phyloP scores from a whole-genome alignment of 2,888 invertebrate species.

The Pardosa pseudoannulata region DNA sequence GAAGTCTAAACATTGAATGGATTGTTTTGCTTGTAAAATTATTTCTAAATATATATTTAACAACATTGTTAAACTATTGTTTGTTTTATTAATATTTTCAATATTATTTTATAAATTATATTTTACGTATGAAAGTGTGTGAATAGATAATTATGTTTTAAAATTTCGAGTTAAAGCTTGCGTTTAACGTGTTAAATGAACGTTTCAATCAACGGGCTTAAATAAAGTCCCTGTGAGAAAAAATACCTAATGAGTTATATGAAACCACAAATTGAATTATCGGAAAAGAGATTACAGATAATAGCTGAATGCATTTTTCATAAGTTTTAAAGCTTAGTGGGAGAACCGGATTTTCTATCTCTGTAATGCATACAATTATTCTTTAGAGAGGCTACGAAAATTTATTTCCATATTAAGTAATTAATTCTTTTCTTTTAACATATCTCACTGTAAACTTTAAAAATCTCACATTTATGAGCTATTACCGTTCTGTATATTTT shows the following conservation, averaged over 20 bases:
- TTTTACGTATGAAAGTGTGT: no score
- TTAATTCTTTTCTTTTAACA: no score
- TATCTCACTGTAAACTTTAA: no score
- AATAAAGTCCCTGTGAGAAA: background rate
- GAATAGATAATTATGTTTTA: no score
- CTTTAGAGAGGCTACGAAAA: background rate
- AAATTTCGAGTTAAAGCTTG: background rate
- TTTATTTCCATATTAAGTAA: background rate
- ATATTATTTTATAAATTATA: no score
- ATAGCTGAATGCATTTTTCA: slow-evolving; percentile 4
- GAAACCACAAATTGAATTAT: background rate
- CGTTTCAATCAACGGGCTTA: background rate
- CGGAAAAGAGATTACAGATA: background rate
- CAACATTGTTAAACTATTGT: no score
- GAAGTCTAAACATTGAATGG: no score
- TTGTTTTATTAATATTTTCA: no score
- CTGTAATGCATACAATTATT: background rate
- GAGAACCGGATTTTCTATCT: background rate
- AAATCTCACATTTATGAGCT: no score
- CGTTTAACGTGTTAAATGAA: background rate
- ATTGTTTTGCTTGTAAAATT: no score
- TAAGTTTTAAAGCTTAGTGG: background rate
- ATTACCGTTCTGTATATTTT: no score
- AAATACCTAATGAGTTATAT: background rate
- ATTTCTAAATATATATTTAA: no score